phyloP scores from a whole-genome alignment of 2,888 invertebrate species.

The Lithophane semibrunnea region DNA sequence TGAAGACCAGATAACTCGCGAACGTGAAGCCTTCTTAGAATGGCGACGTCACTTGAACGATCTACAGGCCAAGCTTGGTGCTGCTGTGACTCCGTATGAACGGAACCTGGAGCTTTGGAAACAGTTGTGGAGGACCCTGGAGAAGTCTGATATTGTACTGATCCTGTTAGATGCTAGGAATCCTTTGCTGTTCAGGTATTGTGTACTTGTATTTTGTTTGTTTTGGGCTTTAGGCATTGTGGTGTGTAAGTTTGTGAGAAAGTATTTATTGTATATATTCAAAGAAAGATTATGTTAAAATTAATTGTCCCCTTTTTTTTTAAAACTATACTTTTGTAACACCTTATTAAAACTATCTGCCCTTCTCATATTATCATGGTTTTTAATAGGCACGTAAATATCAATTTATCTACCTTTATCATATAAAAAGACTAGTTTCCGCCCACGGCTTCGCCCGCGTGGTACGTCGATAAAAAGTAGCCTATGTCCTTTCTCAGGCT shows the following conservation, averaged over 20 bases:
- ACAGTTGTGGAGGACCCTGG: constrained; percentile 99
- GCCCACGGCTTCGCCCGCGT: too few relatives aligned
- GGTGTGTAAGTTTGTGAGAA: neutral
- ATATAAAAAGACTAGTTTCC: too few relatives aligned
- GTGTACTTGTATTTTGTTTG: neutral
- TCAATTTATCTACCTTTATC: neutral
- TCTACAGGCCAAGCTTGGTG: constrained; percentile 93
- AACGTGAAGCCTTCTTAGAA: constrained; percentile 95
- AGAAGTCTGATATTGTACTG: constrained; percentile 97
- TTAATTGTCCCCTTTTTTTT: neutral
- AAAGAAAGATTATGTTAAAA: too few relatives aligned
- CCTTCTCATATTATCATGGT: neutral
- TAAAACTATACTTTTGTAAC: too few relatives aligned
- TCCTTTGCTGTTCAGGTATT: constrained; percentile 95
- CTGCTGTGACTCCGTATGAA: constrained; percentile 98
- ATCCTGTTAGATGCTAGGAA: constrained; percentile 99
- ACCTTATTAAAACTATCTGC: too few relatives aligned
- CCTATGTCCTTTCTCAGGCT: too few relatives aligned
- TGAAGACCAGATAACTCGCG: constrained; percentile 94
- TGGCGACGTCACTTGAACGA: constrained; percentile 97
- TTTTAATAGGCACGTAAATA: neutral
- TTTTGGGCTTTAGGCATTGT: neutral
- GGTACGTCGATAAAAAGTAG: too few relatives aligned
- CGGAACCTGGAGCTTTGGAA: constrained; percentile 99
- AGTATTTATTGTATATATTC: neutral